A percentile compares a stretch with the other conserved stretches of the same genome.
phyloP scores from a whole-genome alignment of 2,113 vertebrate genomes.

The Tachycineta bicolor region DNA sequence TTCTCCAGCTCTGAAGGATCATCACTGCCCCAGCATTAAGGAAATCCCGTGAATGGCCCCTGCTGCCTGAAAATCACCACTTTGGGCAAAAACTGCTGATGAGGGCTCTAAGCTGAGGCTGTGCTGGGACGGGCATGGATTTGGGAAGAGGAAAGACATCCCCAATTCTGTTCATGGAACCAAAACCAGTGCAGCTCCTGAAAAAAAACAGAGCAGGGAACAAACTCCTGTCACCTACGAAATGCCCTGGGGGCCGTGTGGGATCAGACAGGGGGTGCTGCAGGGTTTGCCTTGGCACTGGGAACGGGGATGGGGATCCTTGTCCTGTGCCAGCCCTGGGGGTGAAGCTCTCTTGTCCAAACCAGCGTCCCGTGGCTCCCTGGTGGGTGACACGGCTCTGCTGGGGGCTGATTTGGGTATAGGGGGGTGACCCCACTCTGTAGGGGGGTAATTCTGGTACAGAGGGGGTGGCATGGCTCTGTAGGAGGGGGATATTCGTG shows the following conservation, averaged over 20 bases:
- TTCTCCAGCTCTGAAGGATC: background rate
- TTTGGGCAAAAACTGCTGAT: background rate
- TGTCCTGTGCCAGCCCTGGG: accelerated
- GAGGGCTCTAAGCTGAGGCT: background rate
- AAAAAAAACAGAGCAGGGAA: background rate
- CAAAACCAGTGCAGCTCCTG: background rate
- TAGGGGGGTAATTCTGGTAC: accelerated
- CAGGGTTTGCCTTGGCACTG: background rate
- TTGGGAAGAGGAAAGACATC: background rate
- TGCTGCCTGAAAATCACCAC: background rate
- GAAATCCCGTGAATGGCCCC: background rate
- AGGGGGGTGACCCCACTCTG: accelerated
- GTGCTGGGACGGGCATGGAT: background rate
- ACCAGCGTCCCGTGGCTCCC: accelerated
- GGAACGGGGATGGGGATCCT: background rate
- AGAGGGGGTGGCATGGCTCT: background rate
- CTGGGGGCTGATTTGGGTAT: accelerated
- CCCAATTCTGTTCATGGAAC: background rate
- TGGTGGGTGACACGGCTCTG: background rate
- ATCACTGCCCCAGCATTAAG: no score
- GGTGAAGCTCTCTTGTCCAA: background rate
- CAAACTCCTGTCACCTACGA: accelerated
- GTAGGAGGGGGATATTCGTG: no score
- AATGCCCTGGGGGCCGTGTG: background rate
- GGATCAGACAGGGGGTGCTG: background rate